Base-by-base conservation (phyloP, 2,888 invertebrate species). In the Trichacis sp. region DNA sequence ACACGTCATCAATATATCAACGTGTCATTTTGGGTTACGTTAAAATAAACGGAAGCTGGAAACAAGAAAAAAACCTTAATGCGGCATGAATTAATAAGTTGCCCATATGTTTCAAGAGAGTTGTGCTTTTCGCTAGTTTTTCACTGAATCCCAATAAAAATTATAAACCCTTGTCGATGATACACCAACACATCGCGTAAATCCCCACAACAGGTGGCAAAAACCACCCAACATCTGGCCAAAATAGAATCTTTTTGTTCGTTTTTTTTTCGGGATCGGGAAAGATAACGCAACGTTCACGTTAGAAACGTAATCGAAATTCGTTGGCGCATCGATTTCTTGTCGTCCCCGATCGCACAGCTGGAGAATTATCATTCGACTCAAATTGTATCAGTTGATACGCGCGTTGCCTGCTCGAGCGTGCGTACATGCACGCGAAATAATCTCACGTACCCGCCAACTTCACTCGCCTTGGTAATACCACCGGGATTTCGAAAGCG, bases 171-270 rank as follows among this genome's bases (percentile, higher is more conserved):
- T n/a, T n/a, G 45, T 38, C 38, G 20, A 40, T 52, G 58, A 52
- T 59, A 52, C 61, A 43, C 38, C 46, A 47, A 57, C 64, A 53
- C 52, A 53, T 42, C 58, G 53, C 65, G 65, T 63, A 54, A 60
- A 53, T 59, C 47, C 45, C 24, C 38, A 63, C 65, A 70, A 70
- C 65, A 70, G 70, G 68, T 70, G 65, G 63, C 12, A 58, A 57
- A 64, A n/a, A n/a, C n/a, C n/a, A n/a, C n/a, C 50, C 61, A 46
- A 56, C 64, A 59, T 50, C 53, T 70, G 70, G 70, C 67, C 52
- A 52, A 55, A n/a, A 48, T 62, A 54, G 47, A 45, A 36, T 45
- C 62, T 62, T 59, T 63, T 46, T 42, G 45, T 40, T 43, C 47
- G 40, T 38, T 46, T 9, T 49, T 47, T 45, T 52, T 46, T 66